Evolutionary conservation across 2,888 invertebrate species (phyloP).

Genomic region (Seladonia tumulorum): DNA sequence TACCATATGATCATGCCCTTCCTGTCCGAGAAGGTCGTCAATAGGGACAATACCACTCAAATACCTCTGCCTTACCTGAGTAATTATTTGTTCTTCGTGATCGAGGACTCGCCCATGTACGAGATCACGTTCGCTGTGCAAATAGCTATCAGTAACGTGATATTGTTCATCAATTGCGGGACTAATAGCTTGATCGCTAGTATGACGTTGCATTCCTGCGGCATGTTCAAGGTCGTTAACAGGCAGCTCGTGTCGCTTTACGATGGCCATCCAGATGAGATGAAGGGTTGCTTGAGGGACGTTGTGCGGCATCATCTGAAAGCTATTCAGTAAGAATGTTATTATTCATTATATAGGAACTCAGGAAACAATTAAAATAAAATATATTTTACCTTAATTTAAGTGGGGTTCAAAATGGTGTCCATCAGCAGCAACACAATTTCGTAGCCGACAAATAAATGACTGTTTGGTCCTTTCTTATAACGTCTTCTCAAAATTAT

Average conservation of each 20-base stretch:
- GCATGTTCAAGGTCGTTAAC: conserved; percentile 58
- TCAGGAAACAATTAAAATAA: no score
- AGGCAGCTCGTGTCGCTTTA: conserved; percentile 44
- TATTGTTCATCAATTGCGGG: conserved; percentile 68
- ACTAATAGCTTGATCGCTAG: conserved; percentile 73
- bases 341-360: no score
- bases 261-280: not conserved
- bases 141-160: conserved; percentile 68
- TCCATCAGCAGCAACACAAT: no score
- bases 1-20: conserved; percentile 79
- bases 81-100: conserved; percentile 73
- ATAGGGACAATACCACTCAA: conserved; percentile 66
- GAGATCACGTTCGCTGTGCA: conserved; percentile 72
- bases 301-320: conserved; percentile 50
- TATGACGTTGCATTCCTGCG: conserved; percentile 74
- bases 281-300: conserved; percentile 17
- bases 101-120: conserved; percentile 69
- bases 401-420: no score
- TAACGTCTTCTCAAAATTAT: no score
- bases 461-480: no score
- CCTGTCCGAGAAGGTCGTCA: conserved; percentile 56
- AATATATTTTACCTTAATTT: no score
- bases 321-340: conserved; percentile 53
- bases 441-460: no score
- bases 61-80: conserved; percentile 72